Conservation (phyloP, 2,888 invertebrate species). For the Phortica okadai region DNA sequence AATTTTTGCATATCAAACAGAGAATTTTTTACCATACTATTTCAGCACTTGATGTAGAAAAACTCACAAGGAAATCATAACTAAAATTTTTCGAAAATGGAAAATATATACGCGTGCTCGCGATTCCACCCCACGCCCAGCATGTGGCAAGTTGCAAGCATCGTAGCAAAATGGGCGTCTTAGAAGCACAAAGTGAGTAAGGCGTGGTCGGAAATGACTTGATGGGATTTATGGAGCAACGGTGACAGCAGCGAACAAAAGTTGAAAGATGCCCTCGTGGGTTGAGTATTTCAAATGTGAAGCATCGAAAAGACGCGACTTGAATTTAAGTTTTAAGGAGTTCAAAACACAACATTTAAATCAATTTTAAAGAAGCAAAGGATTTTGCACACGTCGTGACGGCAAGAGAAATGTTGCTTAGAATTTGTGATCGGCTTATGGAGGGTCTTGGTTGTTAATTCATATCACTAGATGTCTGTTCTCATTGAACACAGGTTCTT, state of each 20-base stretch:
- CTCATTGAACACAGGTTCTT: too few species aligned
- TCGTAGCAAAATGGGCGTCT: background rate
- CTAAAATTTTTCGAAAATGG: slow-evolving; percentile 66
- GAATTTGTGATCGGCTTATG: too few species aligned
- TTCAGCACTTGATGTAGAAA: slow-evolving; percentile 35
- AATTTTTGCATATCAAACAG: slow-evolving; percentile 44
- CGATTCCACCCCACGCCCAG: slow-evolving; percentile 43
- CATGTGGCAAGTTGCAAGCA: slow-evolving; percentile 53
- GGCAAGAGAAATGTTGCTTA: too few species aligned
- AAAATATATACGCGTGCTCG: slow-evolving; percentile 49
- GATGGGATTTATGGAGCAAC: background rate
- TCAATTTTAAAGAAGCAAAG: background rate
- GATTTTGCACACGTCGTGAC: too few species aligned
- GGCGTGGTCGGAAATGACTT: background rate
- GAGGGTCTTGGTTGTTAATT: too few species aligned
- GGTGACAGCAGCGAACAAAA: background rate
- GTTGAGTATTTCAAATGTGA: background rate
- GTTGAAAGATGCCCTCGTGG: background rate
- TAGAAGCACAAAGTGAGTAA: background rate
- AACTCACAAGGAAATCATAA: slow-evolving; percentile 66
- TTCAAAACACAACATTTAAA: background rate
- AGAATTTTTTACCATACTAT: slow-evolving; percentile 23
- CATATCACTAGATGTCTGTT: too few species aligned
- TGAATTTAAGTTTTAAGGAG: background rate
- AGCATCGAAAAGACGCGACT: background rate